Conservation (phyloP, 2,113 vertebrate genomes). For the Heterocephalus glaber region DNA sequence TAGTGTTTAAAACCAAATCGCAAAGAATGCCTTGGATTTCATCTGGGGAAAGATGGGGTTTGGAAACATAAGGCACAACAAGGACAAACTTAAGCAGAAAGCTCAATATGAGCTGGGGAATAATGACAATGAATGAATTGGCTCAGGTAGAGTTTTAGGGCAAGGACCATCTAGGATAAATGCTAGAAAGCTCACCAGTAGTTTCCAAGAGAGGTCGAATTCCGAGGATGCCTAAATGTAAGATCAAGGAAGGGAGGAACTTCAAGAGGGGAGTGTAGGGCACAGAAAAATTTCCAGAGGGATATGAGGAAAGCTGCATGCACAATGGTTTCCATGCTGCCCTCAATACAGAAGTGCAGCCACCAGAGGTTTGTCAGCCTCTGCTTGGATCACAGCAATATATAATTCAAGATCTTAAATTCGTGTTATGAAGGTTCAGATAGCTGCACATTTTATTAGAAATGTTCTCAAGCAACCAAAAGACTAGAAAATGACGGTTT, state of each 20-base stretch:
- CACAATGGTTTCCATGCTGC: not conserved
- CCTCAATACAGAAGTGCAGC: not conserved
- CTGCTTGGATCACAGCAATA: constrained; percentile 1
- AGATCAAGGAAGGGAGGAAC: not conserved
- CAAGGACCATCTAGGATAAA: not conserved
- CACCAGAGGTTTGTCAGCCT: not conserved
- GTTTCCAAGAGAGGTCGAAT: not conserved
- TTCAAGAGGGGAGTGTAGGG: accelerated
- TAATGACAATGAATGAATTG: not conserved
- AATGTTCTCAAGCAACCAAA: constrained; percentile 62
- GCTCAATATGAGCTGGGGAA: not conserved
- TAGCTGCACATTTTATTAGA: constrained; percentile 56
- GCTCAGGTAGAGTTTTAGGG: not conserved
- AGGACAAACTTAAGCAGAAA: not conserved
- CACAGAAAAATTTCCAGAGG: not conserved
- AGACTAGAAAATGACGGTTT: constrained; percentile 69
- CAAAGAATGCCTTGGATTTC: constrained; percentile 4
- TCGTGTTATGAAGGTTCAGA: constrained; percentile 36
- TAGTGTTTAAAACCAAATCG: not conserved
- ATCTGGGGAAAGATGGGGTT: not conserved
- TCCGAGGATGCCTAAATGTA: not conserved
- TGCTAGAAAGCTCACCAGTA: not conserved
- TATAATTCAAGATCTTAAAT: constrained; percentile 67
- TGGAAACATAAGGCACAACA: not conserved
- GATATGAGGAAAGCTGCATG: not conserved